A percentile compares a stretch with the other conserved stretches of the same genome.
phyloP scores from a whole-genome alignment of 2,797 vertebrate species.

The Alcedo atthis region DNA sequence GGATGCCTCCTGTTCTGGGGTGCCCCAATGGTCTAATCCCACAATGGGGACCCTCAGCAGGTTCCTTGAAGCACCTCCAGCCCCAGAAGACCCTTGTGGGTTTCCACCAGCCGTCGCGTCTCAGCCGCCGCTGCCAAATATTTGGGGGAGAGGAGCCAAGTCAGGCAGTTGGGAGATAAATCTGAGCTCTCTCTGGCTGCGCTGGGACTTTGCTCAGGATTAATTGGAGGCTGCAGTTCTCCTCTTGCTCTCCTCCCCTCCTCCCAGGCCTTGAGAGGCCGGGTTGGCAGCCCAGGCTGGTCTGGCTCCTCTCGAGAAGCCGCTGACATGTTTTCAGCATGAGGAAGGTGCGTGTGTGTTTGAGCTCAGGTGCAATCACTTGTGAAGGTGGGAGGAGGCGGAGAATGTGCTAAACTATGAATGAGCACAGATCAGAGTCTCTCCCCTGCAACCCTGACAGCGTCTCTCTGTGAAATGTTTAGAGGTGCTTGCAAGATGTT shows the following conservation, averaged over 20 bases:
- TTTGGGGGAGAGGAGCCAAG: conserved; percentile 67
- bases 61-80: neutral
- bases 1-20: neutral
- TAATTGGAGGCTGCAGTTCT: conserved; percentile 61
- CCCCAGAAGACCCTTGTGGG: neutral
- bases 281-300: neutral
- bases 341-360: neutral
- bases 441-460: neutral
- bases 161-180: conserved; percentile 71
- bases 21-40: neutral
- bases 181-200: conserved; percentile 58
- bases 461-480: conserved; percentile 21
- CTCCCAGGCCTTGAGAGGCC: neutral
- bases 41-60: neutral
- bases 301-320: neutral
- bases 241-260: conserved; percentile 2
- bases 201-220: conserved; percentile 47
- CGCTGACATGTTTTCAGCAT: conserved; percentile 16
- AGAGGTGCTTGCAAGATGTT: conserved; percentile 35
- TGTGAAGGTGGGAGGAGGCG: conserved; percentile 14
- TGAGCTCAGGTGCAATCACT: neutral
- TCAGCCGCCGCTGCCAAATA: conserved; percentile 44
- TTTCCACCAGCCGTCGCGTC: conserved; percentile 44
- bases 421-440: neutral
- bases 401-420: conserved; percentile 34